Conservation (phyloP, 2,888 invertebrate species). For the Troides oblongomaculatus region DNA sequence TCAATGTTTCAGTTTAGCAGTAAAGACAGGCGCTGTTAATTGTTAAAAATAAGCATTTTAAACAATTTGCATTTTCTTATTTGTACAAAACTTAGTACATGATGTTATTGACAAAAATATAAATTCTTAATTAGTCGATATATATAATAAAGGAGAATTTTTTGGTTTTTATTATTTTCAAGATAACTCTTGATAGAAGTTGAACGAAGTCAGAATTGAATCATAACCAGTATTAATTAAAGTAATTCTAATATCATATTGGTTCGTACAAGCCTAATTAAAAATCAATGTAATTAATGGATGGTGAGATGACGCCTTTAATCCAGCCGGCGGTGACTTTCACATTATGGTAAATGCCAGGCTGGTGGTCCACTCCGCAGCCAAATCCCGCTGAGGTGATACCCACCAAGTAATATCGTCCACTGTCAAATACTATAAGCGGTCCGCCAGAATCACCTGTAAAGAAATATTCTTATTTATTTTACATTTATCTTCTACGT, state of each 20-base stretch:
- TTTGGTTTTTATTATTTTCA: too few relatives aligned
- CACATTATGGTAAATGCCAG: constrained; percentile 92
- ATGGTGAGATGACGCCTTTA: constrained; percentile 71
- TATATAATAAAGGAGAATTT: too few relatives aligned
- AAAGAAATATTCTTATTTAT: not conserved
- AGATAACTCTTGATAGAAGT: not conserved
- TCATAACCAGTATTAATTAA: not conserved
- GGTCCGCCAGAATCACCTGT: constrained; percentile 91
- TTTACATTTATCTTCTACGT: not conserved
- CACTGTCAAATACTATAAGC: constrained; percentile 84
- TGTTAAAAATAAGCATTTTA: too few relatives aligned
- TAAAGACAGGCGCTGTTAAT: too few relatives aligned
- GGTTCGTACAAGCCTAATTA: constrained; percentile 19
- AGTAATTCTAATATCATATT: not conserved
- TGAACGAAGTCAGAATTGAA: not conserved
- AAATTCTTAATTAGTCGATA: too few relatives aligned
- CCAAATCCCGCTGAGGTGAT: constrained; percentile 93
- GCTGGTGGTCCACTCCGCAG: constrained; percentile 91
- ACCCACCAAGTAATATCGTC: constrained; percentile 88
- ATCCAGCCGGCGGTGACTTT: constrained; percentile 86
- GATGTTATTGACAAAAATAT: too few relatives aligned
- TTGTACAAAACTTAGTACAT: too few relatives aligned
- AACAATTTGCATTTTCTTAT: too few relatives aligned
- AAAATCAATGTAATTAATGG: constrained; percentile 53
- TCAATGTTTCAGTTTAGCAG: too few relatives aligned